Percentiles rank a stretch among this genome's conserved stretches.
phyloP scores from a whole-genome alignment of 2,113 vertebrate genomes.

The Halcyon senegalensis region DNA sequence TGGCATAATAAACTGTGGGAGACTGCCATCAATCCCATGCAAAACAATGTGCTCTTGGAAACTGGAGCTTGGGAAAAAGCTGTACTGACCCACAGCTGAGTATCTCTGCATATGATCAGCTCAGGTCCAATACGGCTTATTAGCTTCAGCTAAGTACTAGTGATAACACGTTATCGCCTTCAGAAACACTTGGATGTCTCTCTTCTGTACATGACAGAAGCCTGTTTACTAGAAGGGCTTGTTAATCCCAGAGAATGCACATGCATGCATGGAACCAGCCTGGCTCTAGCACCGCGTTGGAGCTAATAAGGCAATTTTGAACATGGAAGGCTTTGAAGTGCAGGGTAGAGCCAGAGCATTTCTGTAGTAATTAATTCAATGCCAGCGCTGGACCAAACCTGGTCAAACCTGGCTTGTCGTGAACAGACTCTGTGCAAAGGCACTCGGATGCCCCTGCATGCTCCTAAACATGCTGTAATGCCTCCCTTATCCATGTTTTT shows the following conservation, averaged over 20 bases:
- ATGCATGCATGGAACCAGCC: neutral
- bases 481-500: neutral
- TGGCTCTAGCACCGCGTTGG: fast-evolving
- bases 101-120: neutral
- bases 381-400: neutral
- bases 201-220: neutral
- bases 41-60: constrained; percentile 11
- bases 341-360: neutral
- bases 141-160: neutral
- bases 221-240: neutral
- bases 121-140: neutral
- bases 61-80: neutral
- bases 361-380: neutral
- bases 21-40: neutral
- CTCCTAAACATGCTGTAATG: neutral
- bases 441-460: neutral
- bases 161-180: neutral
- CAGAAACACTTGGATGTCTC: constrained; percentile 17
- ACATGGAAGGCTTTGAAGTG: neutral
- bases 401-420: neutral
- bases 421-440: neutral
- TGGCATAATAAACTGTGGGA: constrained; percentile 1
- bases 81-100: neutral
- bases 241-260: neutral
- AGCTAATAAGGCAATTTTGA: neutral